phyloP scores from a whole-genome alignment of 2,888 invertebrate species.

The Aporophyla lueneburgensis region DNA sequence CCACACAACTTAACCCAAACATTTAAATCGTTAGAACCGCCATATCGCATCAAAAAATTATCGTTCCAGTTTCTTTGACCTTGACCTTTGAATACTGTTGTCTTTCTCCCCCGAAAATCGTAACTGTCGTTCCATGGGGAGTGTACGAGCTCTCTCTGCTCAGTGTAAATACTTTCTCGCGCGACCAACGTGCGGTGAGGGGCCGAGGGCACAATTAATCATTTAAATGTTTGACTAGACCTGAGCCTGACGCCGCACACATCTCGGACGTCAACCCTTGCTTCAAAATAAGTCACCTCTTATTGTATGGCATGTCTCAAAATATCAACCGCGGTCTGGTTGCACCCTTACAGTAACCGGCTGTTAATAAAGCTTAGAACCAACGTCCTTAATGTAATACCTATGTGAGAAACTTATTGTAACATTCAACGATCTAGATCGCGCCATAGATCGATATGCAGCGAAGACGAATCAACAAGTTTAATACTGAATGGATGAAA shows the following conservation, averaged over 20 bases:
- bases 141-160: too few species aligned
- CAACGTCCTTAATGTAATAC: neutral
- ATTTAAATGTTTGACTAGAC: neutral
- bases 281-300: neutral
- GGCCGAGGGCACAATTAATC: too few species aligned
- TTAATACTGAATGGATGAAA: slow-evolving; percentile 1
- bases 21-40: too few species aligned
- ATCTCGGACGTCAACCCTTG: too few species aligned
- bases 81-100: too few species aligned
- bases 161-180: too few species aligned
- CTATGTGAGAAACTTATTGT: neutral
- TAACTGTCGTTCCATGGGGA: too few species aligned
- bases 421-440: neutral
- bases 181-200: too few species aligned
- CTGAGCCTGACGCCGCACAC: neutral
- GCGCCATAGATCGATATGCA: neutral
- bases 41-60: too few species aligned
- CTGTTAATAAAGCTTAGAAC: neutral
- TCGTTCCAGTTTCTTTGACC: too few species aligned
- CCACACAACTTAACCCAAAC: too few species aligned
- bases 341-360: neutral
- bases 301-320: neutral
- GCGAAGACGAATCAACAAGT: neutral
- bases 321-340: neutral
- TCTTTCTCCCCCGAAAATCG: too few species aligned